Conservation (phyloP, 1,140 invertebrate genomes). For the Maconellicoccus hirsutus region DNA sequence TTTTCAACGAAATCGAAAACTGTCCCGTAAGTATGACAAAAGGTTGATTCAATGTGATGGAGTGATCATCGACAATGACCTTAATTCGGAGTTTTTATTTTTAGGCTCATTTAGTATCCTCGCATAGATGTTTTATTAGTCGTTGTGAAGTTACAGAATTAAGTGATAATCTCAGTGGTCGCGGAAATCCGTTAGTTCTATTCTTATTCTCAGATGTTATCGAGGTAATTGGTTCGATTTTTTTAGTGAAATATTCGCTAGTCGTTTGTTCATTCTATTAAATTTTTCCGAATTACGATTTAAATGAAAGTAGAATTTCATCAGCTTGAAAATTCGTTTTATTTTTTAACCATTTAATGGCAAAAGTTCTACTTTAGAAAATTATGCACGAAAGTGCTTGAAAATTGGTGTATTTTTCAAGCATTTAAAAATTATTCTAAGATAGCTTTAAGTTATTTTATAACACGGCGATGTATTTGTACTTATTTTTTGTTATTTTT, state of each 20-base stretch:
- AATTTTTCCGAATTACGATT: no score
- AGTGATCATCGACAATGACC: slow-evolving; percentile 17
- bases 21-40: slow-evolving; percentile 61
- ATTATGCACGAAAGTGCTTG: no score
- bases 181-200: slow-evolving; percentile 74
- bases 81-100: slow-evolving; percentile 34
- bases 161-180: slow-evolving; percentile 69
- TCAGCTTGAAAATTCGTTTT: no score
- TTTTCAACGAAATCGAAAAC: slow-evolving; percentile 95
- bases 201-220: slow-evolving; percentile 90
- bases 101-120: slow-evolving; percentile 75
- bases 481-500: slow-evolving; percentile 24
- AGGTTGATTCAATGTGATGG: neutral
- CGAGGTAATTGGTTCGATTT: slow-evolving; percentile 55
- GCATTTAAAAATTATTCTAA: neutral
- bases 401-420: neutral
- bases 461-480: neutral
- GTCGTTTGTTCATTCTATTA: no score
- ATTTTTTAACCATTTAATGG: no score
- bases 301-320: no score
- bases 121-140: slow-evolving; percentile 75
- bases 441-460: neutral
- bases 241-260: neutral
- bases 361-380: no score
- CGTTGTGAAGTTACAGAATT: slow-evolving; percentile 82